Base-by-base conservation (phyloP, 2,113 vertebrate species). In the Acanthisitta chloris region DNA sequence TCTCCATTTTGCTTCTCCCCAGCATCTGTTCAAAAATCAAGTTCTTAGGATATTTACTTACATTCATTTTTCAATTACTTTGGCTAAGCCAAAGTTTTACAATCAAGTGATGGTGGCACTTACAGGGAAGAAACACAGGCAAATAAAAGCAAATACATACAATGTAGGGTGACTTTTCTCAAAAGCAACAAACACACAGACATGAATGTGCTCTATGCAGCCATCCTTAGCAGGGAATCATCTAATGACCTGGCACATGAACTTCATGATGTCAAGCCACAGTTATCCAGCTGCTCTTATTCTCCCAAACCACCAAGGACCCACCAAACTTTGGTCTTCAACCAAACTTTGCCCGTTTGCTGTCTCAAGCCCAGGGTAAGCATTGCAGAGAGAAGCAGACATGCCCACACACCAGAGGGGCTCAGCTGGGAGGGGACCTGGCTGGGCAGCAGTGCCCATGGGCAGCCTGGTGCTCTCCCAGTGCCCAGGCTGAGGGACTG, bases 1-100 rank as follows among this genome's bases (percentile, higher is more conserved):
- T 98, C 98, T 97, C 98, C 98, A 26, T 97, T 96, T 92, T 97
- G 97, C 92, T 97, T 98, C 94, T 98, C 98, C 59, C 95, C 90
- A 74, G 97, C 96, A 94, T 98, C 98, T 98, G 96, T 95, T 74
- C 7, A 95, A 81, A 96, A 96, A 58, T 24, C 3, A 20, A 57
- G 9, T 21, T 9, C 49, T 92, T 55, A 94, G 43, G 15, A 45
- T n/a, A 79, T 36, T 69, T 62, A 51, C n/a, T 65, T 49, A 66
- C 14, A 49, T 83, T 34, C 58, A 6, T 8, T 66, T 59, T 65
- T 52, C 4, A 62, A 72, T 66, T 49, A 43, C 24, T 80, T 58
- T 59, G 17, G 43, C 55, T 61, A 77, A 72, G 24, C 9, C 85
- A 92, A 38, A 73, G 43, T 20, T 81, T 84, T 46, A 19, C 45